Evolutionary conservation across 2,113 vertebrate species (phyloP).

Genomic region (Ptilorrhoa leucosticta): DNA sequence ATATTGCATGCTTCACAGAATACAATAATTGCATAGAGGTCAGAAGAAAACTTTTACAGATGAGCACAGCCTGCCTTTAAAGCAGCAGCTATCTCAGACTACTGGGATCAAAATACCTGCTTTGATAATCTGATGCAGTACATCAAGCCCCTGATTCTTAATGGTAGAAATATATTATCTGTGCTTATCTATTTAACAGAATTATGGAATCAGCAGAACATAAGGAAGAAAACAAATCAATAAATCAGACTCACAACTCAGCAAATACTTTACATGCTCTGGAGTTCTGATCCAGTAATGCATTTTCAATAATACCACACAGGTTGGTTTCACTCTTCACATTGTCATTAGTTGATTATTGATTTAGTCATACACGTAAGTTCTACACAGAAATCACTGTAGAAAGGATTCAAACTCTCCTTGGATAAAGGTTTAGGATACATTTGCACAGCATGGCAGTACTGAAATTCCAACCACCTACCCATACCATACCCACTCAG

Average conservation of each 20-base stretch:
- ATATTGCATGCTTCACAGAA: background rate
- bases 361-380: background rate
- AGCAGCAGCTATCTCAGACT: background rate
- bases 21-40: background rate
- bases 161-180: background rate
- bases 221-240: conserved; percentile 10
- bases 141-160: background rate
- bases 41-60: background rate
- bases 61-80: background rate
- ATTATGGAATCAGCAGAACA: background rate
- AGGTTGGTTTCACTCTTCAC: background rate
- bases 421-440: background rate
- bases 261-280: background rate
- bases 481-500: rapidly evolving
- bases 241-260: background rate
- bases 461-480: background rate
- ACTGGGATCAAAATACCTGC: background rate
- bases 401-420: background rate
- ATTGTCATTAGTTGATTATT: background rate
- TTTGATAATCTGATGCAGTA: background rate
- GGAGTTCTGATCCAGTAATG: background rate
- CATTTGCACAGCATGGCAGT: background rate
- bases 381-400: background rate
- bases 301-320: background rate
- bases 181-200: background rate